Conservation (phyloP, 2,888 invertebrate species). For the Lasioglossum leucozonium region DNA sequence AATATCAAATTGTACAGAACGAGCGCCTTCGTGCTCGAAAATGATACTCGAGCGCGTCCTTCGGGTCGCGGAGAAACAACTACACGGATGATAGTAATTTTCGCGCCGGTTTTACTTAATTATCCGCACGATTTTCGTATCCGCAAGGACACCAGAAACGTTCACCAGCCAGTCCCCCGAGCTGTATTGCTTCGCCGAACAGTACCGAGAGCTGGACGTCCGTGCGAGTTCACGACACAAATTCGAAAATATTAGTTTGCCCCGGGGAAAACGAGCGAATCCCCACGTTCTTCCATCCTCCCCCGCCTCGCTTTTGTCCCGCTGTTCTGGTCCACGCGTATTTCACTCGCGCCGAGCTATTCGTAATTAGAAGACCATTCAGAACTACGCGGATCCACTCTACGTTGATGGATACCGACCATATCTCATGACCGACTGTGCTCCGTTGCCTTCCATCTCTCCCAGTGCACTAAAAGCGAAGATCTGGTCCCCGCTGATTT, state of each 20-base stretch:
- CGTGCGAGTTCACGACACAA: conserved; percentile 30
- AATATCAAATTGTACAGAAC: background rate
- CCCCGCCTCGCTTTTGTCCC: background rate
- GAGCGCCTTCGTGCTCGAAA: background rate
- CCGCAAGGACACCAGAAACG: background rate
- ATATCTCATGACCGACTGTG: conserved; percentile 65
- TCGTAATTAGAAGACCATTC: conserved; percentile 74
- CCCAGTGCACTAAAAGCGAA: conserved; percentile 57
- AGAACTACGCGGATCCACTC: conserved; percentile 68
- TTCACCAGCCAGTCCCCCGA: background rate
- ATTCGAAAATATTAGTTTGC: conserved; percentile 46
- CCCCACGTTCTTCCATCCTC: conserved; percentile 44
- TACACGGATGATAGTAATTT: background rate
- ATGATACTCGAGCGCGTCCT: background rate
- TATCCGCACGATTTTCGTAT: conserved; percentile 12
- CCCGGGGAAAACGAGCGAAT: conserved; percentile 37
- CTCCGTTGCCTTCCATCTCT: conserved; percentile 67
- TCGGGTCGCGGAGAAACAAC: conserved; percentile 8
- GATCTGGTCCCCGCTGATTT: conserved; percentile 50
- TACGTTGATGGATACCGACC: conserved; percentile 71
- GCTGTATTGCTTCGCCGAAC: background rate
- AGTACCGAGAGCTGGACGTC: background rate
- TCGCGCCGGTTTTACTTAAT: conserved; percentile 1
- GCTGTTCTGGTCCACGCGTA: conserved; percentile 43
- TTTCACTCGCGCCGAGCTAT: conserved; percentile 64